A percentile compares a stretch with the other conserved stretches of the same genome.
These are phyloP conservation scores for Bombus turneri DNA, from an alignment of 1,140 invertebrate genomes.

Conservation along the genomic window DNA sequence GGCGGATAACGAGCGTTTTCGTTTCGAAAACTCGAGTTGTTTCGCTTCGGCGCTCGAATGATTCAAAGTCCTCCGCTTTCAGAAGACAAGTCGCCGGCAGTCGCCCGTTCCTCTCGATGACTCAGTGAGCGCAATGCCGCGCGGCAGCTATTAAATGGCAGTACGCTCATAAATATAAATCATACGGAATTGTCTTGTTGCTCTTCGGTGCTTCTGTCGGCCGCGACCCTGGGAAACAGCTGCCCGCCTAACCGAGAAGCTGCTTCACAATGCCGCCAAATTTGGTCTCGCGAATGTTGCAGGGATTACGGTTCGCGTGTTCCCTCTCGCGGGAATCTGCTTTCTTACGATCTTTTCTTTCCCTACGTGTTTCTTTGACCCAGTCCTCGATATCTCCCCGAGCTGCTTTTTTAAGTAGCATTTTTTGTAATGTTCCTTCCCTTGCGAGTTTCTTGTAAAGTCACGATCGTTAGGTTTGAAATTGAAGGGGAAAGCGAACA, in stretches of 20 bases:
- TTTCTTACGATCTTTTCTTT: not conserved
- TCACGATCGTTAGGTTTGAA: too few relatives aligned
- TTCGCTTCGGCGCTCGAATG: conserved; percentile 12
- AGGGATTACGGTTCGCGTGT: conserved; percentile 42
- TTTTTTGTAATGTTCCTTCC: not conserved
- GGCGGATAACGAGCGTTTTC: conserved; percentile 12
- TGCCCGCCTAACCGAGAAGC: conserved; percentile 59
- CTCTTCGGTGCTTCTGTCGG: conserved; percentile 52
- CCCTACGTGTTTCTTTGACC: too few relatives aligned
- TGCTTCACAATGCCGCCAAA: conserved; percentile 66
- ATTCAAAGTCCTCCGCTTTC: conserved; percentile 35
- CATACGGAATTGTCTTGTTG: conserved; percentile 72
- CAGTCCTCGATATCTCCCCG: too few relatives aligned
- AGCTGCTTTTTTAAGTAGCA: not conserved
- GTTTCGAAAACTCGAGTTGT: not conserved
- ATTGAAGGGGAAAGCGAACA: not conserved
- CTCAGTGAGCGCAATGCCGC: conserved; percentile 49
- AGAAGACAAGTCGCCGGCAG: conserved; percentile 24
- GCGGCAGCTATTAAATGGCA: conserved; percentile 65
- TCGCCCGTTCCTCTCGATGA: conserved; percentile 48
- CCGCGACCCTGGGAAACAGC: conserved; percentile 70
- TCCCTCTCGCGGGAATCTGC: too few relatives aligned
- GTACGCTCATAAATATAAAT: conserved; percentile 73
- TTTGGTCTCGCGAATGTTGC: conserved; percentile 68
- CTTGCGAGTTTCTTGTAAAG: too few relatives aligned